Percentiles rank a stretch among this genome's conserved stretches.
These are phyloP conservation scores for Colinus virginianus DNA, from an alignment of 2,113 vertebrate genomes.

Conservation along the genomic window DNA sequence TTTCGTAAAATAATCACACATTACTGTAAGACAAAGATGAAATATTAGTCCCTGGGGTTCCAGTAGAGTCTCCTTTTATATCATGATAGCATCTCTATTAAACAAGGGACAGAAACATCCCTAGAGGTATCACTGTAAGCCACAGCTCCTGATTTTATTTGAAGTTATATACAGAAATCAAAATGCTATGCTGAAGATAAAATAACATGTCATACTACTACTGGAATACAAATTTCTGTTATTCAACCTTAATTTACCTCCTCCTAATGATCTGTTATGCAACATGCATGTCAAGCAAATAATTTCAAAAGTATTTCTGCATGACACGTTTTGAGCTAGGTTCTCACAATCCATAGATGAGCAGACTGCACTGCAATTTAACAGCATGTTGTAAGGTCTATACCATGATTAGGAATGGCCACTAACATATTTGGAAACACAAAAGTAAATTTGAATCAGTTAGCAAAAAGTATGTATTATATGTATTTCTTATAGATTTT, in stretches of 20 bases:
- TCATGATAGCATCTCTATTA: not conserved
- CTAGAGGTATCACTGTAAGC: conserved; percentile 3
- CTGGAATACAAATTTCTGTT: conserved; percentile 16
- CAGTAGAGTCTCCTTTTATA: not conserved
- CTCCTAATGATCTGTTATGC: not conserved
- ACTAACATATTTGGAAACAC: not conserved
- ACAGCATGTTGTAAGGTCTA: not conserved
- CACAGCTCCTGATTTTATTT: not conserved
- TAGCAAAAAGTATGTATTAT: not conserved
- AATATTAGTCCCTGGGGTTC: not conserved
- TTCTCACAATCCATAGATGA: not conserved
- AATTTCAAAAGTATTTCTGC: not conserved
- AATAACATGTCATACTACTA: conserved; percentile 16
- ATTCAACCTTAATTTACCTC: not conserved
- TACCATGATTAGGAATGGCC: not conserved
- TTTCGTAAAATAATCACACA: not conserved
- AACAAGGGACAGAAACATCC: not conserved
- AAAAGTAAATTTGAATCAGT: not conserved
- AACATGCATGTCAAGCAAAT: conserved; percentile 24
- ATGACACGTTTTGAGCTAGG: not conserved
- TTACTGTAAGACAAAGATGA: not conserved
- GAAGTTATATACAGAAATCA: conserved; percentile 1
- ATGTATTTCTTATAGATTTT: not conserved
- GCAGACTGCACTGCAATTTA: not conserved
- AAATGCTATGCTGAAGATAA: conserved; percentile 4